Base-by-base conservation (phyloP, 2,113 vertebrate genomes). In the Glareola pratincola region DNA sequence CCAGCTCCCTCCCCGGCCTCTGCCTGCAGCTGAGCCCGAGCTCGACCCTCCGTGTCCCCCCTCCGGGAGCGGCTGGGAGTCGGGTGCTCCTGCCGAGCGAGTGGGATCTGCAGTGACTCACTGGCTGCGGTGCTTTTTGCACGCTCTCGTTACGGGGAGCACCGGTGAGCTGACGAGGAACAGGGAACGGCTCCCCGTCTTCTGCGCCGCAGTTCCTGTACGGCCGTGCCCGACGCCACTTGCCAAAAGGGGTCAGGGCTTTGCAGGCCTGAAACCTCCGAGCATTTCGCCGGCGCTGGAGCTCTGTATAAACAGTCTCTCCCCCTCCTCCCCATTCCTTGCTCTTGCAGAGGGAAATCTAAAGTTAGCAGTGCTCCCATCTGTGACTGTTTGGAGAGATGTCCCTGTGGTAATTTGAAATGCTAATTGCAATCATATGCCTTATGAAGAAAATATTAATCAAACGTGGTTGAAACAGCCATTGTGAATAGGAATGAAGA, bases 341-440 rank as follows among this genome's bases (percentile, higher is more conserved):
- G 67, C 64, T 94, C 85, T 76, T 83, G 92, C 94, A 74, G 88
- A 96, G 95, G 64, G 73, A 83, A 93, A 67, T 84, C 96, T 97
- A 95, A 96, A 97, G 94, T 96, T 96, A 97, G 96, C 96, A 96
- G 91, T n/a, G 56, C 89, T 96, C 81, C 97, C 96, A 96, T 95
- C 97, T 96, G 92, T 84, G 91, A 53, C 79, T 94, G 91, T 72
- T 94, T 82, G 96, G 48, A 45, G 96, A 95, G 92, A 89, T 92
- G 94, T 95, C 91, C 94, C 92, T 60, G 83, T 71, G 95, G 94
- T 94, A 91, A 96, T 97, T 97, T 95, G 96, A 96, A 95, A 97
- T 97, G 96, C 92, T 97, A 97, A 97, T 97, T 97, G 94, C 91
- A 63, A 87, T 96, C 96, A 95, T 89, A 92, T 94, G 97, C 86